A percentile compares a stretch with the other conserved stretches of the same genome.
Evolutionary conservation across 2,113 vertebrate species (phyloP).

Genomic region (Alaudala cheleensis): DNA sequence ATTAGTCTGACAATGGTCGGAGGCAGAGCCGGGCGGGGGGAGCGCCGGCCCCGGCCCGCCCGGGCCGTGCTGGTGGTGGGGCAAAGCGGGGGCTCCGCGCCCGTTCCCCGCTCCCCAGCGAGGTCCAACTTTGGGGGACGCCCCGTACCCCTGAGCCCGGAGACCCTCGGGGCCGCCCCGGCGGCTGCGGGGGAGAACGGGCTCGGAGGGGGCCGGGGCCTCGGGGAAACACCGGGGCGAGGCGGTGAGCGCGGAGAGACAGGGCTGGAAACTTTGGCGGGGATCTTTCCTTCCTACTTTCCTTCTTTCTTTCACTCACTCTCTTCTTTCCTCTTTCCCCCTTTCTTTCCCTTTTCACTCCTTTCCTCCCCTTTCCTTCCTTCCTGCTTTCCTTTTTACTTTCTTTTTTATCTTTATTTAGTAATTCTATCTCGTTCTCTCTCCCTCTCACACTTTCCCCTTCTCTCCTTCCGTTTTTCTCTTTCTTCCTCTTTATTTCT

Average conservation of each 20-base stretch:
- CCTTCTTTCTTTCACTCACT: background rate
- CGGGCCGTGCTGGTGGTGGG: background rate
- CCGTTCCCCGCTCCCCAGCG: background rate
- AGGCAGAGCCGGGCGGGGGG: background rate
- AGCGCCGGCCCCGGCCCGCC: background rate
- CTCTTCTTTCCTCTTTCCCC: background rate
- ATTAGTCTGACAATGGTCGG: constrained; percentile 49
- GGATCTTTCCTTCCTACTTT: background rate
- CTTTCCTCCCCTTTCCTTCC: accelerated
- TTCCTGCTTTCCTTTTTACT: background rate
- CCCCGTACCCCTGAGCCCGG: background rate
- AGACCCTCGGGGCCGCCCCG: background rate
- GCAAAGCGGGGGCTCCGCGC: background rate
- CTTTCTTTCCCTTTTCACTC: background rate
- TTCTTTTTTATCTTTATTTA: background rate
- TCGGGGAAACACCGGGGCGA: background rate
- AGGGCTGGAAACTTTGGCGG: background rate
- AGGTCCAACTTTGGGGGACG: background rate
- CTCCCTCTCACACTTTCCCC: background rate
- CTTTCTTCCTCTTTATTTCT: too few relatives aligned
- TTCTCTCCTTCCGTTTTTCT: background rate
- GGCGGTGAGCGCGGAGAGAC: background rate
- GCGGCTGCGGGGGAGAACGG: background rate
- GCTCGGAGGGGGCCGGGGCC: background rate
- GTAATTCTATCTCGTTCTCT: background rate